A percentile compares a stretch with the other conserved stretches of the same genome.
Conservation (phyloP, 2,888 invertebrate genomes). For the Chirona hameri region DNA sequence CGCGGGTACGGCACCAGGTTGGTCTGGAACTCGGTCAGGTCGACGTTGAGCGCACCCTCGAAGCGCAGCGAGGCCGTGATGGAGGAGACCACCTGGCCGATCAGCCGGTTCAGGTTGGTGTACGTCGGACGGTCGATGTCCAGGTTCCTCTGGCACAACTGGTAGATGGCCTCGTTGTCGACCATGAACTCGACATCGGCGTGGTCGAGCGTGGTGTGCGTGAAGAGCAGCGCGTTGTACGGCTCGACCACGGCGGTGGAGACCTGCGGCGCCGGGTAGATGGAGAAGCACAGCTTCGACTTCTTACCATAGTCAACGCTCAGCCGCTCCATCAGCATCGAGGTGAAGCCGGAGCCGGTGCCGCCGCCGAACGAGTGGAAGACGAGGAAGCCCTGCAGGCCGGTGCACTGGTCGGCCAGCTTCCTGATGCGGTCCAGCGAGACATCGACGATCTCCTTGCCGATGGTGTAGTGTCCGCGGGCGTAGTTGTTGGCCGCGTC, state of each 20-base stretch:
- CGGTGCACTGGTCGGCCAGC: conserved; percentile 45
- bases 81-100: conserved; percentile 58
- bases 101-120: conserved; percentile 71
- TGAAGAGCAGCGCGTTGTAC: conserved; percentile 67
- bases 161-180: conserved; percentile 67
- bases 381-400: conserved; percentile 52
- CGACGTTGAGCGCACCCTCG: conserved; percentile 41
- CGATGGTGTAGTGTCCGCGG: conserved; percentile 47
- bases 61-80: conserved; percentile 47
- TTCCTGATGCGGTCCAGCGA: conserved; percentile 44
- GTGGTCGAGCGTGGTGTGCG: conserved; percentile 58
- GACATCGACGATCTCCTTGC: conserved; percentile 46
- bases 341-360: conserved; percentile 54
- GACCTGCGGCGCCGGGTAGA: conserved; percentile 47
- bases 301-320: conserved; percentile 55
- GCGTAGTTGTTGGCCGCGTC: conserved; percentile 46
- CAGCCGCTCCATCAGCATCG: conserved; percentile 53
- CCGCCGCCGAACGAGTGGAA: conserved; percentile 54
- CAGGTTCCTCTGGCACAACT: conserved; percentile 70
- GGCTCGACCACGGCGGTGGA: conserved; percentile 47
- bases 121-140: conserved; percentile 54
- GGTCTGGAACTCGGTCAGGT: conserved; percentile 41
- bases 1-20: conserved; percentile 62
- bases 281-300: conserved; percentile 47
- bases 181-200: conserved; percentile 54